Evolutionary conservation across 2,113 vertebrate genomes (phyloP).

Genomic region (Odocoileus virginianus): DNA sequence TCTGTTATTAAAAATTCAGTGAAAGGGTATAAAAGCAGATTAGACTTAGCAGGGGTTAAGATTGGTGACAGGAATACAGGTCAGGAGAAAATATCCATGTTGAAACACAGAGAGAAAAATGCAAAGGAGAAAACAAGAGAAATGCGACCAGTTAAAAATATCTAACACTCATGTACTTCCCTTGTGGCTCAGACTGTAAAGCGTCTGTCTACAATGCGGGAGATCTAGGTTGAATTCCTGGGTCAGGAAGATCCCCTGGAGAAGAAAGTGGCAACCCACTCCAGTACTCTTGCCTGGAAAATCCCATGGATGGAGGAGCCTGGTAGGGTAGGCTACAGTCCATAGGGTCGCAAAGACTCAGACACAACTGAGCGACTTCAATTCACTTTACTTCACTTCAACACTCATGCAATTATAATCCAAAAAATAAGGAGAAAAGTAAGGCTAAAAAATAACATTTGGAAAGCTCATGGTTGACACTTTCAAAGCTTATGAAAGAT

Average conservation of each 20-base stretch:
- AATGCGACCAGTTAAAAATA: neutral
- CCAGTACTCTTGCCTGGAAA: neutral
- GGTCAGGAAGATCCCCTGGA: neutral
- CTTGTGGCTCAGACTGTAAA: neutral
- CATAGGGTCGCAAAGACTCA: neutral
- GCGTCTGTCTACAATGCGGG: neutral
- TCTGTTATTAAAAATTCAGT: neutral
- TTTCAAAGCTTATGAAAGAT: neutral
- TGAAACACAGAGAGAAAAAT: neutral
- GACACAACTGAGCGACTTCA: neutral
- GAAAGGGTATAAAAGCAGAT: neutral
- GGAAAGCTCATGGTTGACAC: neutral
- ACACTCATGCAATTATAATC: neutral
- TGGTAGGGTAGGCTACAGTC: neutral
- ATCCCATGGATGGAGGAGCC: neutral
- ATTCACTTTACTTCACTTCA: neutral
- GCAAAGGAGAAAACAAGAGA: neutral
- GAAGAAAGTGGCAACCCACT: neutral
- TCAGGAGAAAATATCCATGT: neutral
- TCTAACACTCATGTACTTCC: neutral
- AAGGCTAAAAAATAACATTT: neutral
- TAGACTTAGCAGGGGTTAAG: neutral
- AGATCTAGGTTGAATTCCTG: neutral
- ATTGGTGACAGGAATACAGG: neutral
- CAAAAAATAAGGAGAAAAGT: neutral